Base-by-base conservation (phyloP, 1,140 invertebrate genomes). In the Melipona quadrifasciata region DNA sequence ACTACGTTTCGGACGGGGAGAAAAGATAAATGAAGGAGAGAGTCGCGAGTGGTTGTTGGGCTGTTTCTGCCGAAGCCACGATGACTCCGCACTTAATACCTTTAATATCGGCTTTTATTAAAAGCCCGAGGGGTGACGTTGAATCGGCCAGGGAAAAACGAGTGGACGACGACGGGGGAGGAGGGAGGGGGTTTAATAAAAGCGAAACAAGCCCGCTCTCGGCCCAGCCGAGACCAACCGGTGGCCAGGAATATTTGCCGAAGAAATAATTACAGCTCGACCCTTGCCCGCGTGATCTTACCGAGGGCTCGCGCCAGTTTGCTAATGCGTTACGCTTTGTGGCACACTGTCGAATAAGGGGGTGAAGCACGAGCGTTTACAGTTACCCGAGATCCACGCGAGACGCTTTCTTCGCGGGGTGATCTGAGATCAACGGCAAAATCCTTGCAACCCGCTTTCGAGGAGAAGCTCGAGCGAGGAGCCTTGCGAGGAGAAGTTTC, bases 81-180 rank as follows among this genome's bases (percentile, higher is more conserved):
- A 82, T 87, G 78, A 87, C 85, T 89, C 67, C 65, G 78, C 88
- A 87, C 87, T 89, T 90, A 90, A 86, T 90, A 85, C 65, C 88
- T 90, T 90, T 89, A 90, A 90, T 90, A 89, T 90, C 87, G 79
- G 84, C 65, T 90, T 90, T 90, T 90, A 90, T 90, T 90, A 90
- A 90, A 90, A 89, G 39, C 85, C 51, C n/a, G 81, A 80, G 53
- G 27, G 73, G 5, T 24, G 75, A 57, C 53, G 74, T 61, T 34
- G 73, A 67, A 67, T 53, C 24, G 61, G 61, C 39, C 5, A 16
- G 64, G 64, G 2, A 27, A 8, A n/a, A 31, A 65, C n/a, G 64
- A 31, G 27, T 0, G 64, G 27, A 65, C 24, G 64, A 64, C 61
- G 53, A 55, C 14, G 1, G 57, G 12, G 51, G n/a, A 51, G 21